Conservation (phyloP, 2,797 vertebrate genomes). For the Leptoclinus maculatus region DNA sequence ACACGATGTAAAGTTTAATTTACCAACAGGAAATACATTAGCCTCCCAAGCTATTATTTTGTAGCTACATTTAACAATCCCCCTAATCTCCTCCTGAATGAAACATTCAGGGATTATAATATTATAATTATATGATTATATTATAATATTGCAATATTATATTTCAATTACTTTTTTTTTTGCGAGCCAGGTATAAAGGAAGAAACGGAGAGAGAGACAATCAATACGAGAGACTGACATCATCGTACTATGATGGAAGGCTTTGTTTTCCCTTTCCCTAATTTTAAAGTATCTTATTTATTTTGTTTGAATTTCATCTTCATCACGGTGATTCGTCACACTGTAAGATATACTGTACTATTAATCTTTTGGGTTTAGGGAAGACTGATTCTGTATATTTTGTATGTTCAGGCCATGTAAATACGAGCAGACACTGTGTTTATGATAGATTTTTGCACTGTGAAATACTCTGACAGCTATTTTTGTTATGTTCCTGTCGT, state of each 20-base stretch:
- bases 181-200: neutral
- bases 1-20: neutral
- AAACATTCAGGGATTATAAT: neutral
- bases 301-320: slow-evolving; percentile 46
- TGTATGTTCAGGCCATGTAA: slow-evolving; percentile 60
- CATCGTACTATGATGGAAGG: slow-evolving; percentile 10
- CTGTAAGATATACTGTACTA: slow-evolving; percentile 30
- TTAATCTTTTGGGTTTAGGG: slow-evolving; percentile 27
- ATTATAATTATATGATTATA: no score
- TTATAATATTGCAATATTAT: neutral
- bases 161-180: neutral
- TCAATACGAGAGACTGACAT: slow-evolving; percentile 38
- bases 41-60: neutral
- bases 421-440: slow-evolving; percentile 62
- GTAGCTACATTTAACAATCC: neutral
- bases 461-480: slow-evolving; percentile 69
- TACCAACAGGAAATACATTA: neutral
- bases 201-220: slow-evolving; percentile 35
- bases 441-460: slow-evolving; percentile 68
- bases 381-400: slow-evolving; percentile 63
- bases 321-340: slow-evolving; percentile 33
- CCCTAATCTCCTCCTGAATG: neutral
- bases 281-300: slow-evolving; percentile 45
- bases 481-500: slow-evolving; percentile 60
- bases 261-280: slow-evolving; percentile 21